Conservation (phyloP, 2,888 invertebrate species). For the Aphidius colemani region DNA sequence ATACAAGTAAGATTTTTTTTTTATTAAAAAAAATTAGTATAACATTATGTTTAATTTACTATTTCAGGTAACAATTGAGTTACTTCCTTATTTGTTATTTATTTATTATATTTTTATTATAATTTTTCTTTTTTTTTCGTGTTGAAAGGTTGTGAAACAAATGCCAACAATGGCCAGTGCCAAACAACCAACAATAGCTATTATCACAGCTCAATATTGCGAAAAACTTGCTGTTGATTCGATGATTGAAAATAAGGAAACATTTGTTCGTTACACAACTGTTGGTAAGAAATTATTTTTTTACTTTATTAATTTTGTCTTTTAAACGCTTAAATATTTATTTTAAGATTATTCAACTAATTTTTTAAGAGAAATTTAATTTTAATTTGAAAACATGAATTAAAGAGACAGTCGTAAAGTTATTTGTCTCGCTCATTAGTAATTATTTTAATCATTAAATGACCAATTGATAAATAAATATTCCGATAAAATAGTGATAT, state of each 20-base stretch:
- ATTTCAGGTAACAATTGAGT: constrained; percentile 1
- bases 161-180: constrained; percentile 89
- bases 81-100: background rate
- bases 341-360: too few species aligned
- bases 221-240: constrained; percentile 98
- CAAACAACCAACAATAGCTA: constrained; percentile 96
- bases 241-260: constrained; percentile 96
- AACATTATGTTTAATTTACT: constrained; percentile 7
- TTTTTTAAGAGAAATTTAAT: too few species aligned
- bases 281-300: constrained; percentile 75
- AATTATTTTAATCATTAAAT: too few species aligned
- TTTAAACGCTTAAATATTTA: background rate
- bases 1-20: constrained; percentile 64
- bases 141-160: constrained; percentile 81
- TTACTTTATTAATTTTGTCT: background rate
- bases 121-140: constrained; percentile 29
- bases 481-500: background rate
- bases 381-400: too few species aligned
- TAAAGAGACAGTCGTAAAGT: too few species aligned
- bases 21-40: background rate
- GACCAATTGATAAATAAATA: background rate
- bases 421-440: too few species aligned
- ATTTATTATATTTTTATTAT: too few species aligned
- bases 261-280: constrained; percentile 93
- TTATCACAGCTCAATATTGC: constrained; percentile 95